Evolutionary conservation across 2,797 vertebrate species (phyloP), one percentile per base, ranked within the genome.

Genomic region (Margarornis squamiger): DNA sequence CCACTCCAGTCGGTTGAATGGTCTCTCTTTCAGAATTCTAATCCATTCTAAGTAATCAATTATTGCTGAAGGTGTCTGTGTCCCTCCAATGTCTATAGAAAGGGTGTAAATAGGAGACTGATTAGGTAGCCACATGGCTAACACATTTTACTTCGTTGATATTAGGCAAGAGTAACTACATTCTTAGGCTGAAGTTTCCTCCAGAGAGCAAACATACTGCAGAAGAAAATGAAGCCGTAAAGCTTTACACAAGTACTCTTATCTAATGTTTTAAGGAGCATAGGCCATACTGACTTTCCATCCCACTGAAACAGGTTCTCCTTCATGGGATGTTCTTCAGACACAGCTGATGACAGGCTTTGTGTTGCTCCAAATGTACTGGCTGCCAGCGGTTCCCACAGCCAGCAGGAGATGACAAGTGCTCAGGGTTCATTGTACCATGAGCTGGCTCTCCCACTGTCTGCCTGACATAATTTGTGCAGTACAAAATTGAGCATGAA

Each of bases 331-430:
- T 0, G 0, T 34, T 66, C 32, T 29, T 11, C 30, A 54, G 46
- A 39, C 7, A 83, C 14, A 61, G 30, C 30, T 88, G 68, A 62
- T 48, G 45, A 72, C 43, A 67, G 36, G 13, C n/a, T 85, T 21
- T 0, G 2, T 26, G 55, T 32, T 88, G 23, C 34, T 94, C 22
- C n/a, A 66, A 45, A 29, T 0, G 0, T 36, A 32, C 20, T 18
- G 43, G 16, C 38, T 63, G n/a, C 62, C 75, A 81, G 52, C 2
- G 7, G 17, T 58, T 92, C 39, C 61, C 82, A 90, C 54, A 90
- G 36, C 23, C 51, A 80, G 34, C 1, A 2, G 12, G 34, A 77
- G 49, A 63, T 82, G 46, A 81, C 20, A 55, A 55, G 20, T 3
- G 3, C 51, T 62, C 1, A 6, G n/a, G 19, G 43, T 51, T 80